Base-by-base conservation (phyloP, 2,888 invertebrate genomes). In the Caenorhabditis macrosperma region DNA sequence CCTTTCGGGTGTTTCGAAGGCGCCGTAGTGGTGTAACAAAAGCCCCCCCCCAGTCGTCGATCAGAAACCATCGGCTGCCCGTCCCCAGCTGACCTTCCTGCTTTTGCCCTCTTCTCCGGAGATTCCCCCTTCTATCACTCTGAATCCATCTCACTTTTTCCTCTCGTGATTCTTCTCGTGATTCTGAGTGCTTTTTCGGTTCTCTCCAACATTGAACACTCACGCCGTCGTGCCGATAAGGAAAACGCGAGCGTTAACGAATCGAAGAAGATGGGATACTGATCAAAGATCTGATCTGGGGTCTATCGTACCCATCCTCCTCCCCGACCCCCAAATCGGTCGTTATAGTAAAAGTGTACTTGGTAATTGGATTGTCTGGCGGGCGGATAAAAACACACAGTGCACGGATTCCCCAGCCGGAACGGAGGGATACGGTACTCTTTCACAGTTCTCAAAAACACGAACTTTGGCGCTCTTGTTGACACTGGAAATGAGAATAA, bases 171-270 rank as follows among this genome's bases (percentile, higher is more conserved):
- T 38, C 15, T 2, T 38, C 12, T n/a, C n/a, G n/a, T n/a, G 38
- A 15, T 69, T 35, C 28, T 48, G 41, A 59, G 69, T 59, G 50
- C 52, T 28, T 20, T 30, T 48, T 50, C 57, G 30, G 35, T 22
- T 28, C 44, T 24, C 35, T 48, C 46, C 30, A 44, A 59, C 69
- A 71, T 59, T 69, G 69, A 69, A 69, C 69, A 69, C 60, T 60
- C 69, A 69, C 50, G 69, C 30, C 60, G 38, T 33, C 72, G 72
- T 64, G 63, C 72, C 72, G 72, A 72, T 72, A 72, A 72, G 57
- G 17, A 69, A 69, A 69, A 69, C 50, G 52, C 30, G 61, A 69
- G 33, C 61, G 68, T 68, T 68, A 68, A 59, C 30, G 50, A 44
- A 24, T 33, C 28, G 66, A 55, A 55, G 38, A 30, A 30, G 50